Percentiles rank a stretch among this genome's conserved stretches.
These are phyloP conservation scores for Heliocidaris tuberculata DNA, from an alignment of 35 echinoderm and acorn worm genomes.

Conservation along the genomic window DNA sequence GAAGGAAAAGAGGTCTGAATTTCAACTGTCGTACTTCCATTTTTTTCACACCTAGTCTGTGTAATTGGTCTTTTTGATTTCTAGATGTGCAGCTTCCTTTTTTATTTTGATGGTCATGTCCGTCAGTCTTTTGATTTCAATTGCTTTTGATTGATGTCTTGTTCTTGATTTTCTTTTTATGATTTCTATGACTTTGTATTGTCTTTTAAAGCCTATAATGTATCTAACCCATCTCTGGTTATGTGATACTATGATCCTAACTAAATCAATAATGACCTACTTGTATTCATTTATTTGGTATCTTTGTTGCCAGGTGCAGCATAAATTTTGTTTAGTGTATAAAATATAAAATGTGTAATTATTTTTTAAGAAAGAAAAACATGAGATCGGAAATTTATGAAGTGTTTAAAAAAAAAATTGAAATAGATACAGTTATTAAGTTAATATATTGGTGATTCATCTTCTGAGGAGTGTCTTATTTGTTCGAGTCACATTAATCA, in stretches of 20 bases:
- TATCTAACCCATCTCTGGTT: neutral
- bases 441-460: no score
- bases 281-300: no score
- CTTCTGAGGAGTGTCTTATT: no score
- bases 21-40: constrained; percentile 34
- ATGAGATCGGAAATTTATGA: no score
- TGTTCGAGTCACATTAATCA: no score
- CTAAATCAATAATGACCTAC: neutral
- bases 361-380: no score
- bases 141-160: neutral
- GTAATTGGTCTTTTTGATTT: constrained; percentile 10
- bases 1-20: constrained; percentile 52
- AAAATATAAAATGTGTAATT: no score
- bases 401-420: no score
- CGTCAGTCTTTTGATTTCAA: neutral
- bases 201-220: neutral
- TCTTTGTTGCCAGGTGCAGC: no score
- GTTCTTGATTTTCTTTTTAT: neutral
- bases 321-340: no score
- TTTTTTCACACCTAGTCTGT: constrained; percentile 38
- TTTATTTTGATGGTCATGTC: neutral
- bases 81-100: constrained; percentile 23
- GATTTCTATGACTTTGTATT: neutral
- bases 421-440: no score
- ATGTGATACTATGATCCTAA: neutral